phyloP scores from a whole-genome alignment of 2,797 vertebrate genomes.

The Avahi laniger region DNA sequence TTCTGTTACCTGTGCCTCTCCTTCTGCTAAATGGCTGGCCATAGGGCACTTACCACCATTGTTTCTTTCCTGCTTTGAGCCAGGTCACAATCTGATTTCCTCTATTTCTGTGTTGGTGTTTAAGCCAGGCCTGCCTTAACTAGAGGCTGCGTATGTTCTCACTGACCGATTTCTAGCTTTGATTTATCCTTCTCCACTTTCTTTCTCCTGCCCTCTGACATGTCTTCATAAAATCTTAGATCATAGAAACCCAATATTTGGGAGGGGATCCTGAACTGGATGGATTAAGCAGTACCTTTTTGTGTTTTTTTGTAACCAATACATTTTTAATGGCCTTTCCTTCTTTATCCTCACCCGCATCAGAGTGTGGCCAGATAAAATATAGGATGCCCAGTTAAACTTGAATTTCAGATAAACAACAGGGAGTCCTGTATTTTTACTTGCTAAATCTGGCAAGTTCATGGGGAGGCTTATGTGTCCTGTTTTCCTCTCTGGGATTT shows the following conservation, averaged over 20 bases:
- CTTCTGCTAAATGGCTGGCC: not conserved
- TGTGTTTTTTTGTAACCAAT: not conserved
- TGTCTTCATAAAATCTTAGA: not conserved
- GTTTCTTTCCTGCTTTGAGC: not conserved
- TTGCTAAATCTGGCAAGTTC: slow-evolving; percentile 57
- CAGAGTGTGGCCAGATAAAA: slow-evolving; percentile 1
- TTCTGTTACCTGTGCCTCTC: not conserved
- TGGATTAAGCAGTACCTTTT: not conserved
- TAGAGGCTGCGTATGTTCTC: not conserved
- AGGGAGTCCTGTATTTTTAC: slow-evolving; percentile 43
- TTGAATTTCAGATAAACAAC: slow-evolving; percentile 61
- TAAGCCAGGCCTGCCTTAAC: not conserved
- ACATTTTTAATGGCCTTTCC: not conserved
- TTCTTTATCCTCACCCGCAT: not conserved
- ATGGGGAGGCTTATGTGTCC: slow-evolving; percentile 37
- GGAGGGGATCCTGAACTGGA: not conserved
- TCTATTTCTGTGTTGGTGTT: not conserved
- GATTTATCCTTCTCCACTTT: slow-evolving; percentile 28
- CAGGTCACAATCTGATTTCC: not conserved
- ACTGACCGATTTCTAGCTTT: not conserved
- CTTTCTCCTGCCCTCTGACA: not conserved
- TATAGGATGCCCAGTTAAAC: slow-evolving; percentile 38
- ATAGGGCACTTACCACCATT: not conserved
- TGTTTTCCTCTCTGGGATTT: slow-evolving; percentile 55
- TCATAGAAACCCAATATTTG: not conserved